These are phyloP conservation scores for Pelecanus crispus DNA, from an alignment of 2,113 vertebrate genomes.

Conservation along the genomic window DNA sequence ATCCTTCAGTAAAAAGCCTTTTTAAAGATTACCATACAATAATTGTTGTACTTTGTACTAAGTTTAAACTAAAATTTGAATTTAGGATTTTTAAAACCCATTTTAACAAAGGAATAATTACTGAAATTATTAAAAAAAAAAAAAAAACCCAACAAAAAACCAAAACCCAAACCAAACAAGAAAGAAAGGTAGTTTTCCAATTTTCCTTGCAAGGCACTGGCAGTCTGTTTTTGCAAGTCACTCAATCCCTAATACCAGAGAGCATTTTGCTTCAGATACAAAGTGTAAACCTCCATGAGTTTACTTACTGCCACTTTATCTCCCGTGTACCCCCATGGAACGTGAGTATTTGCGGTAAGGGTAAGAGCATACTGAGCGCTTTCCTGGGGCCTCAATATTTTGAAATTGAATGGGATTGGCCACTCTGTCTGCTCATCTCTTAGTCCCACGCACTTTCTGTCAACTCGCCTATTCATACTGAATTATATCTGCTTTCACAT, in stretches of 20 bases:
- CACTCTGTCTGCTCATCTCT: neutral
- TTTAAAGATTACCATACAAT: neutral
- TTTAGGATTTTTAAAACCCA: neutral
- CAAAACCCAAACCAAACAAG: too few relatives aligned
- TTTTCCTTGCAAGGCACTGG: neutral
- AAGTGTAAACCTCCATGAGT: neutral
- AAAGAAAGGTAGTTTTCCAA: neutral
- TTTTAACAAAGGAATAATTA: neutral
- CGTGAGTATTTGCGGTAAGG: neutral
- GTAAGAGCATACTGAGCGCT: neutral
- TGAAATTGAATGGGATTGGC: neutral
- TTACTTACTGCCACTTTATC: accelerated
- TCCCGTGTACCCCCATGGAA: neutral
- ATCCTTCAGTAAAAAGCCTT: neutral
- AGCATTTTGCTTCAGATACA: neutral
- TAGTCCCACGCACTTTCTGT: neutral
- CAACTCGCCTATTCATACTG: neutral
- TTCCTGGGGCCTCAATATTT: neutral
- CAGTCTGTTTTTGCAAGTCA: neutral
- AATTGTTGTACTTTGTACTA: neutral
- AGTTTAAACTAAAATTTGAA: neutral
- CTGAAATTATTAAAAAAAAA: neutral
- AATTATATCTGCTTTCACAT: neutral
- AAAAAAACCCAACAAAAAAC: too few relatives aligned
- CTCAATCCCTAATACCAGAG: neutral